Base-by-base conservation (phyloP, 2,797 vertebrate species). In the Miichthys miiuy region DNA sequence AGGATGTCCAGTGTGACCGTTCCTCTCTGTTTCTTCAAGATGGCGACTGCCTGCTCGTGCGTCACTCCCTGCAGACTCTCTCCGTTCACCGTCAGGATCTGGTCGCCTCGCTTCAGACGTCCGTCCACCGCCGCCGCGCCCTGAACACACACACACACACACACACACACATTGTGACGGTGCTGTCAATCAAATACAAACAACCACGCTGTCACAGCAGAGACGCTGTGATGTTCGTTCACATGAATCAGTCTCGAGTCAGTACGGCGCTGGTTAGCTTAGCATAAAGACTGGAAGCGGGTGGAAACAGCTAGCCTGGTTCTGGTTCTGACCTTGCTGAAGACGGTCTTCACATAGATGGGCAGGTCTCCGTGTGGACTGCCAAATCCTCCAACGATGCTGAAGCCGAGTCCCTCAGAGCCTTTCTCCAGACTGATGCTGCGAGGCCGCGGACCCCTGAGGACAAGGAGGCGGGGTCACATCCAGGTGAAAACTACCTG, bases 321-420 rank as follows among this genome's bases (percentile, higher is more conserved):
- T 34, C 34, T 34, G 54, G 44, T 12, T n/a, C 62, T 79, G 55
- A 93, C 97, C 97, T 99, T 98, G 93, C 96, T 94, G 95, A 99
- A 99, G 92, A 99, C 96, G 10, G 97, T 99, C 95, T 99, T 99
- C 88, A 99, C 96, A 81, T 99, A 99, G 93, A 99, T 98, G 20
- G 98, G 98, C 88, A 99, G 96, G 93, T 99, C 98, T 94, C 98
- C 97, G 41, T 98, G 97, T 62, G 97, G 97, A 91, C 97, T 98
- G 75, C 97, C 97, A 54, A 96, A 97, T 4, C 97, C 98, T 18
- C 98, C 97, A 5, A 99, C 97, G 81, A 99, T 97, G 93, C 97
- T 99, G 95, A 99, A 99, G 90, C 98, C 98, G 60, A 99, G 95
- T 48, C 98, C 97, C 84, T 98, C 97, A 17, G 95, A 94, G 63